Evolutionary conservation across 2,797 vertebrate genomes (phyloP).

Genomic region (Sciaenops ocellatus): DNA sequence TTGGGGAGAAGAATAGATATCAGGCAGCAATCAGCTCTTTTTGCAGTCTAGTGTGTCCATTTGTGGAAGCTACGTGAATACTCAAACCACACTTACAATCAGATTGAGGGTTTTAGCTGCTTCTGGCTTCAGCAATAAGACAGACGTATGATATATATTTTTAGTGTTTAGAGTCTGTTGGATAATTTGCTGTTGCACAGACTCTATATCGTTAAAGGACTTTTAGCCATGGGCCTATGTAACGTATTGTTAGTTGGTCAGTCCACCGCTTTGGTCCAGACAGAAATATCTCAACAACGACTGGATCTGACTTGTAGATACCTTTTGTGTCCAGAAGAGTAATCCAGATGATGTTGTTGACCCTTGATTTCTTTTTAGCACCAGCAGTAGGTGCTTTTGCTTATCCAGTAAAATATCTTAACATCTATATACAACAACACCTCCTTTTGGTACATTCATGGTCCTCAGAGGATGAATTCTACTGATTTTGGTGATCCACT

Average conservation of each 20-base stretch:
- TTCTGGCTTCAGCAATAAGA: slow-evolving; percentile 1
- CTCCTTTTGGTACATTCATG: neutral
- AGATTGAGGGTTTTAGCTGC: neutral
- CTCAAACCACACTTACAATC: neutral
- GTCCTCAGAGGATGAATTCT: neutral
- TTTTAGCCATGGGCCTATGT: neutral
- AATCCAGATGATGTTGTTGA: neutral
- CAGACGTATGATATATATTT: neutral
- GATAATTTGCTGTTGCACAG: neutral
- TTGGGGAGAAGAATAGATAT: slow-evolving; percentile 26
- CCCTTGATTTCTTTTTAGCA: neutral
- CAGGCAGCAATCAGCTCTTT: neutral
- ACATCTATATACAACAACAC: neutral
- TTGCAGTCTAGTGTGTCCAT: neutral
- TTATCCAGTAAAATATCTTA: neutral
- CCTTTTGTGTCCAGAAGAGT: neutral
- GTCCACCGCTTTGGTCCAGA: no score
- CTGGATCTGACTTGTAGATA: no score
- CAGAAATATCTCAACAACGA: neutral
- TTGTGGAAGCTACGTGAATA: neutral
- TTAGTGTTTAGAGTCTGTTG: neutral
- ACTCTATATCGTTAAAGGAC: neutral
- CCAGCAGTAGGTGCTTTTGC: neutral
- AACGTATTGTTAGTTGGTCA: neutral
- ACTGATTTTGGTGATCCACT: neutral